A percentile compares a stretch with the other conserved stretches of the same genome.
phyloP scores from a whole-genome alignment of 2,888 invertebrate species.

The Diloba caeruleocephala region DNA sequence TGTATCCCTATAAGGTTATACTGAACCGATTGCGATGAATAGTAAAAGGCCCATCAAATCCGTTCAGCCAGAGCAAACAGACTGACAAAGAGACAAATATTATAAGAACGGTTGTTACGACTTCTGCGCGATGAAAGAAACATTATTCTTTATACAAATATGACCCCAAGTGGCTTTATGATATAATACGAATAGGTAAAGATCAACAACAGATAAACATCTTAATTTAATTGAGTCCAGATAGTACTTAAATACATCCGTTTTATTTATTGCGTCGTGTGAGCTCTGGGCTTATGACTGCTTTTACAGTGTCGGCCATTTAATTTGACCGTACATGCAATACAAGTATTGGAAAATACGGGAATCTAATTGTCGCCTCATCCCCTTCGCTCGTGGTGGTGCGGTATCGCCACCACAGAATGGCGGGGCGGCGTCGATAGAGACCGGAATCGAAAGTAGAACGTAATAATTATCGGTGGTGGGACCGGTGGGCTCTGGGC shows the following conservation, averaged over 20 bases:
- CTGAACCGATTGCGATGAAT: too few relatives aligned
- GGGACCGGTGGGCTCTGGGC: slow-evolving; percentile 62
- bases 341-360: slow-evolving; percentile 75
- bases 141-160: too few relatives aligned
- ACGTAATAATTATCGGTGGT: slow-evolving; percentile 84
- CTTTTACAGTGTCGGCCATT: slow-evolving; percentile 81
- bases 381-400: slow-evolving; percentile 69
- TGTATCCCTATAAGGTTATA: too few relatives aligned
- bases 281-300: slow-evolving; percentile 72
- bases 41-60: too few relatives aligned
- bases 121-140: too few relatives aligned
- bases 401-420: slow-evolving; percentile 52
- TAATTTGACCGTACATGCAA: slow-evolving; percentile 84
- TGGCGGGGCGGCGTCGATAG: slow-evolving; percentile 74
- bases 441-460: slow-evolving; percentile 82
- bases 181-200: too few relatives aligned
- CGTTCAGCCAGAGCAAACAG: too few relatives aligned
- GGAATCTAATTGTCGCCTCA: slow-evolving; percentile 85
- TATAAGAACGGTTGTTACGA: too few relatives aligned
- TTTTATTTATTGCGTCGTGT: slow-evolving; percentile 80
- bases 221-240: too few relatives aligned
- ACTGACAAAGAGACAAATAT: too few relatives aligned
- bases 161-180: too few relatives aligned
- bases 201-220: too few relatives aligned
- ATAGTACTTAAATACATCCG: slow-evolving; percentile 71